Evolutionary conservation across 1,140 invertebrate species (phyloP).

Genomic region (Meloidogyne hapla): DNA sequence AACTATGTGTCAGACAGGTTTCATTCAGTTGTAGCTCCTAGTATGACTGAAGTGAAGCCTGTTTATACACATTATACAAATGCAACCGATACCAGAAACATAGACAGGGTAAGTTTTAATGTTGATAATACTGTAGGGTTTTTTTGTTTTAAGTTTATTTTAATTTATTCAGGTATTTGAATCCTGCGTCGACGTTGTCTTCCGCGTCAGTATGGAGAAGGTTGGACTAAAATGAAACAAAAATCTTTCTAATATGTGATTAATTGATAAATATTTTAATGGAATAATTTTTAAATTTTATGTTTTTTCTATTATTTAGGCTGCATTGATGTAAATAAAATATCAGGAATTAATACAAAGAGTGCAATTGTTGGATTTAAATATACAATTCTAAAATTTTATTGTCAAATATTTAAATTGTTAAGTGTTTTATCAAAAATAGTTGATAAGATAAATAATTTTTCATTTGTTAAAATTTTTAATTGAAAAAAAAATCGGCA

Average conservation of each 20-base stretch:
- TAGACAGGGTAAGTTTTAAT: slow-evolving; percentile 66
- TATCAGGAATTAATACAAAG: background rate
- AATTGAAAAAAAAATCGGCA: too few relatives aligned
- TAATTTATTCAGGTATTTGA: slow-evolving; percentile 73
- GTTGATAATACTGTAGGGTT: too few relatives aligned
- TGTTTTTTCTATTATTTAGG: background rate
- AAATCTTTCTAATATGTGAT: background rate
- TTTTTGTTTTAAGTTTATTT: too few relatives aligned
- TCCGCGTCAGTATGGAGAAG: slow-evolving; percentile 88
- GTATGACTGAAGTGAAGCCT: slow-evolving; percentile 75
- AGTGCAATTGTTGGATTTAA: background rate
- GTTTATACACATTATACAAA: slow-evolving; percentile 88
- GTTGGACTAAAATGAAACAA: slow-evolving; percentile 74
- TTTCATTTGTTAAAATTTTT: too few relatives aligned
- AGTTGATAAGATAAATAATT: too few relatives aligned
- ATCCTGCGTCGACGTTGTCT: slow-evolving; percentile 85
- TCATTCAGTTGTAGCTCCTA: slow-evolving; percentile 79
- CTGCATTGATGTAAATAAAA: slow-evolving; percentile 2
- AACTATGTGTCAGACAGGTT: slow-evolving; percentile 83
- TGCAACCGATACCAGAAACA: slow-evolving; percentile 85
- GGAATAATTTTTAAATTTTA: background rate
- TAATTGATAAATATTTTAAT: background rate
- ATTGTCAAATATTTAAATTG: too few relatives aligned
- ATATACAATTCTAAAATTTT: background rate
- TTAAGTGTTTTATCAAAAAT: too few relatives aligned